A percentile compares a stretch with the other conserved stretches of the same genome.
Conservation (phyloP, 2,797 vertebrate species). For the Lagorchestes hirsutus region DNA sequence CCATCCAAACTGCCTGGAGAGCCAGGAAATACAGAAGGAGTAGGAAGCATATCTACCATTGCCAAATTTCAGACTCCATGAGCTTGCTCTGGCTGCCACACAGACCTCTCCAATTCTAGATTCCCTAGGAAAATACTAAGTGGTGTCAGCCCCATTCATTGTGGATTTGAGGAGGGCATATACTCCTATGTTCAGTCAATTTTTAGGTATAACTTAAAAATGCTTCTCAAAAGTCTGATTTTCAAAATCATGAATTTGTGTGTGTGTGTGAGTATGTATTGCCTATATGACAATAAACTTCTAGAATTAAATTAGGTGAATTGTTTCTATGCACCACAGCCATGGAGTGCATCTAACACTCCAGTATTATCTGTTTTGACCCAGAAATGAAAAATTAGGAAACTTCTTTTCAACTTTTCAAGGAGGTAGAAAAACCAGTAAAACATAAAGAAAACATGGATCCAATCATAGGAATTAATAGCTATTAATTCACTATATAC, state of each 20-base stretch:
- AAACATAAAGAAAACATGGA: slow-evolving; percentile 22
- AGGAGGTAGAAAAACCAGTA: slow-evolving; percentile 5
- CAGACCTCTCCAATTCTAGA: slow-evolving; percentile 9
- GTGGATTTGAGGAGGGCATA: not conserved
- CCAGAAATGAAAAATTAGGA: not conserved
- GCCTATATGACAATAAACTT: slow-evolving; percentile 27
- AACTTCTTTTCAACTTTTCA: slow-evolving; percentile 30
- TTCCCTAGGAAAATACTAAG: slow-evolving; percentile 51
- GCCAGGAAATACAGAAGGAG: not conserved
- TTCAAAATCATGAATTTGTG: not conserved
- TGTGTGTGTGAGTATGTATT: not conserved
- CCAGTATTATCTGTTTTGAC: not conserved
- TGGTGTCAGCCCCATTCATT: not conserved
- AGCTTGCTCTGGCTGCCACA: slow-evolving; percentile 27
- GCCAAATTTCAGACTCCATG: slow-evolving; percentile 44
- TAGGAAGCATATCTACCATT: slow-evolving; percentile 24
- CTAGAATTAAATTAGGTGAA: slow-evolving; percentile 37
- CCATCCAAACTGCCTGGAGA: slow-evolving; percentile 13
- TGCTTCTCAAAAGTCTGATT: not conserved
- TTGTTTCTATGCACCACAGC: slow-evolving; percentile 11
- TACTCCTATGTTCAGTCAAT: slow-evolving; percentile 34
- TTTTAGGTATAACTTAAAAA: not conserved
- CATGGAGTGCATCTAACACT: too few species aligned
- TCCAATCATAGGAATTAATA: slow-evolving; percentile 42
- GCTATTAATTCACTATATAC: not conserved